Base-by-base conservation (phyloP, 2,113 vertebrate genomes). In the Cyphomyrus plagiostoma region DNA sequence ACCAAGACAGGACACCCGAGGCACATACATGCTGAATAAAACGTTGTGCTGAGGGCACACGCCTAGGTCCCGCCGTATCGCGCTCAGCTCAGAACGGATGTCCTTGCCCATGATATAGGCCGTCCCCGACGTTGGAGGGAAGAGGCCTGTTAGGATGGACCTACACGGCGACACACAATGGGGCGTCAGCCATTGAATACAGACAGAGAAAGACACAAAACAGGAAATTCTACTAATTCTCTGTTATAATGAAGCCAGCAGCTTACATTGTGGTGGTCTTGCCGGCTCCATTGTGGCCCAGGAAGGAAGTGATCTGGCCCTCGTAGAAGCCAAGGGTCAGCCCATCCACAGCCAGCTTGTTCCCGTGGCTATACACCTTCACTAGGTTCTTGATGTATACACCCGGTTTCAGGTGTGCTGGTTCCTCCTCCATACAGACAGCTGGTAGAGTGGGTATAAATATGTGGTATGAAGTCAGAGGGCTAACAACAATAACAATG, bases 181-280 rank as follows among this genome's bases (percentile, higher is more conserved):
- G 46, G 82, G 82, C 48, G 4, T 84, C 82, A 84, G n/a, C 2
- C 49, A 35, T 87, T 87, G n/a, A 87, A 87, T 6, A 84, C 19
- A 84, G 10, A 84, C 45, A 23, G 42, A 53, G 11, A 56, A 19
- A 35, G 50, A 19, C 30, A 17, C n/a, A 23, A 49, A 49, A 58
- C n/a, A 49, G 70, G 70, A 23, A 45, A 11, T 39, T 23, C 10
- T 17, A 35, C 26, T 77, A 30, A 1, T 50, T 53, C 26, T 4
- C 35, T 30, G 9, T 35, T 56, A 56, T 86, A 53, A 49, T 46
- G 39, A 17, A 35, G 50, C 2, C 52, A 56, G 53, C 39, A 45
- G 52, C 98, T 97, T 96, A 99, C 98, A 99, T 99, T 50, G 98
- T 99, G 23, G 98, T 99, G 30, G 98, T 99, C 93, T 99, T 99